These are phyloP conservation scores for Steinernema hermaphroditum DNA, from an alignment of 2,888 invertebrate genomes.

Conservation along the genomic window DNA sequence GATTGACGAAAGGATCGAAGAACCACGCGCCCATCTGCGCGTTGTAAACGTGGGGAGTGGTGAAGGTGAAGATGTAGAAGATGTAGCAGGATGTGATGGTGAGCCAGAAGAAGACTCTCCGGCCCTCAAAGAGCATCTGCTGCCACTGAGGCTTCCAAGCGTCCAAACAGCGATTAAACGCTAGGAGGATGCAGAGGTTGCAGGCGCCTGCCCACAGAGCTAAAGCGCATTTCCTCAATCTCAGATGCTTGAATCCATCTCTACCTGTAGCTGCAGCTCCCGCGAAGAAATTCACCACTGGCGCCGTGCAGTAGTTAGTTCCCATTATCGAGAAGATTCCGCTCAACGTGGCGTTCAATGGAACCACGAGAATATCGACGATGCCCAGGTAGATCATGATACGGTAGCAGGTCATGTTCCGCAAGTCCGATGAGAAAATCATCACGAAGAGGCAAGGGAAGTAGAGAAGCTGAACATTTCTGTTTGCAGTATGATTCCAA, in stretches of 20 bases:
- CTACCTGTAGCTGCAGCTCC: not conserved
- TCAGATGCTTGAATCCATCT: no score
- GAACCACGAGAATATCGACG: not conserved
- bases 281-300: not conserved
- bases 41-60: not conserved
- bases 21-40: not conserved
- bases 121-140: not conserved
- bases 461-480: not conserved
- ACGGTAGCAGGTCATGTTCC: conserved; percentile 1
- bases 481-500: not conserved
- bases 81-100: not conserved
- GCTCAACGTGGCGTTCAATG: not conserved
- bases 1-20: conserved; percentile 4
- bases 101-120: not conserved
- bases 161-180: conserved; percentile 3
- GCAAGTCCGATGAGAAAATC: not conserved
- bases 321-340: not conserved
- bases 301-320: not conserved
- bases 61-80: not conserved
- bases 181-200: not conserved
- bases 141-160: conserved; percentile 5
- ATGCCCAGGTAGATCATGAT: conserved; percentile 1
- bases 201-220: not conserved
- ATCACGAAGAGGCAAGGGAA: not conserved
- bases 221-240: not conserved